A percentile compares a stretch with the other conserved stretches of the same genome.
Conservation (phyloP, 2,797 vertebrate species). For the Tadarida brasiliensis region DNA sequence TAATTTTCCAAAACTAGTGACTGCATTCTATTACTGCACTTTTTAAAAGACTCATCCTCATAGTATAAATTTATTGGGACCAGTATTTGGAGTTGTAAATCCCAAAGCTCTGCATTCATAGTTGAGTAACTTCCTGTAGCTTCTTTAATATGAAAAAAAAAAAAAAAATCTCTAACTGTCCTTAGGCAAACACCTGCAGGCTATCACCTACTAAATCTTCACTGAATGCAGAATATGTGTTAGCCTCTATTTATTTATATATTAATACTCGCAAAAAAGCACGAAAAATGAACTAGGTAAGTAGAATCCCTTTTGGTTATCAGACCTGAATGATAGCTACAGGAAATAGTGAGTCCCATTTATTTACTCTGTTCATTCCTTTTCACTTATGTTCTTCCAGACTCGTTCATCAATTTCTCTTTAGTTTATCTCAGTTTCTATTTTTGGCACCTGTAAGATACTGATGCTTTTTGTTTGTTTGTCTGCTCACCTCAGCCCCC, state of each 20-base stretch:
- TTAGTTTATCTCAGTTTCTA: conserved; percentile 73
- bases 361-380: neutral
- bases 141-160: conserved; percentile 42
- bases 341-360: neutral
- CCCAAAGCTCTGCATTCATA: neutral
- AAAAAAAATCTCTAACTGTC: neutral
- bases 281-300: neutral
- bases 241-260: conserved; percentile 42
- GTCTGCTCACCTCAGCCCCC: neutral
- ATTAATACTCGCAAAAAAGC: conserved; percentile 30
- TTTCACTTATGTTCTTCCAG: neutral
- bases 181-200: conserved; percentile 49
- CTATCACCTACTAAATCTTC: conserved; percentile 3
- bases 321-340: neutral
- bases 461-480: conserved; percentile 59
- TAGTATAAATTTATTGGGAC: neutral
- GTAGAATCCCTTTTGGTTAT: neutral
- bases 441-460: conserved; percentile 61
- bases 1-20: neutral
- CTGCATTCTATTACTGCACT: neutral
- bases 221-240: neutral
- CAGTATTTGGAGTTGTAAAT: neutral
- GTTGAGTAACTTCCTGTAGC: neutral
- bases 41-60: neutral
- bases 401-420: conserved; percentile 77